Conservation (phyloP, 2,888 invertebrate genomes). For the Sesia bembeciformis region DNA sequence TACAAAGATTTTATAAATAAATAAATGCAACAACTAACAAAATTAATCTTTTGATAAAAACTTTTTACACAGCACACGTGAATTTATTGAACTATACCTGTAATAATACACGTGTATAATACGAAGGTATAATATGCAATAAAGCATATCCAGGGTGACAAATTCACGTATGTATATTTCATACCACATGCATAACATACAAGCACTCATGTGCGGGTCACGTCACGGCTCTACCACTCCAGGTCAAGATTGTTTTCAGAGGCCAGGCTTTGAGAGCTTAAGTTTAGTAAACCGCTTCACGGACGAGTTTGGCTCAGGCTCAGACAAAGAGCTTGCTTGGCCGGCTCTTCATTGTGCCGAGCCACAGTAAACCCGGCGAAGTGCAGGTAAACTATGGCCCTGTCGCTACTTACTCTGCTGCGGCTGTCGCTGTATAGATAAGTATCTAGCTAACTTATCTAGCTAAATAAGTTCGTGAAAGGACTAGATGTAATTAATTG, state of each 20-base stretch:
- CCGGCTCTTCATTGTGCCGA: constrained; percentile 17
- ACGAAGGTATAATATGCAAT: no score
- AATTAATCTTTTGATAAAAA: no score
- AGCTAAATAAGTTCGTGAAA: no score
- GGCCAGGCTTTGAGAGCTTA: constrained; percentile 21
- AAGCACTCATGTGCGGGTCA: not conserved
- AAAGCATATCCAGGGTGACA: no score
- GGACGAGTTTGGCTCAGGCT: constrained; percentile 16
- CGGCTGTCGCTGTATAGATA: not conserved
- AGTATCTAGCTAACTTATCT: not conserved
- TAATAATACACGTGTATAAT: no score
- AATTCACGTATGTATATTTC: no score
- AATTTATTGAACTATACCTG: no score
- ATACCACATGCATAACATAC: not conserved
- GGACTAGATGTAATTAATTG: no score
- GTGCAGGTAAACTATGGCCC: constrained; percentile 26
- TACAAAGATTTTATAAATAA: no score
- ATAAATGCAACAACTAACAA: no score
- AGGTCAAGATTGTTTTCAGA: constrained; percentile 38
- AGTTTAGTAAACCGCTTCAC: constrained; percentile 27
- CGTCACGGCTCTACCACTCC: constrained; percentile 7
- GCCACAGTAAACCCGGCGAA: constrained; percentile 14
- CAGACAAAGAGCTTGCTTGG: constrained; percentile 23
- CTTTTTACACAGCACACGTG: no score
- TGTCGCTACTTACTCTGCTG: not conserved